Evolutionary conservation across 2,797 vertebrate species (phyloP), one percentile per base, ranked within the genome.

Genomic region (Coreius guichenoti): DNA sequence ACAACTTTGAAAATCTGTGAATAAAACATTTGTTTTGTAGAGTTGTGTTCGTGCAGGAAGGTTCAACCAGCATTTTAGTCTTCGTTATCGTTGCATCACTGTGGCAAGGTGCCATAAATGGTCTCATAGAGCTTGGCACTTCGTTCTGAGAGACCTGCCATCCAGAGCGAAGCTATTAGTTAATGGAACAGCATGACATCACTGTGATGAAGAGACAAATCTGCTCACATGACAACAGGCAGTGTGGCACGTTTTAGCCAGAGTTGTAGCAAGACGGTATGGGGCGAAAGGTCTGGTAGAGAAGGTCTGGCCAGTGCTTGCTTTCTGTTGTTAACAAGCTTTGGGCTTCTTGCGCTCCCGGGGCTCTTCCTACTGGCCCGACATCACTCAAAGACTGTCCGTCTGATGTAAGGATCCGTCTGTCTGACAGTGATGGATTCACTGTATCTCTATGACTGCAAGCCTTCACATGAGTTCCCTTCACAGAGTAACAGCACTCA

Each of bases 401-500:
- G 69, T 87, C 84, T 80, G 36, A 77, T 73, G 65, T 84, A 88
- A 88, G 81, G 82, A 86, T 82, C 86, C 86, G 81, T 87, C 89
- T 85, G 70, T 86, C 83, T 90, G 89, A 89, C 90, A 90, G 83
- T 91, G 90, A 91, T 89, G 85, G 89, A 91, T 89, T 81, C 61
- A 84, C 72, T 87, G 77, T 73, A 88, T 88, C 79, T 88, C 80
- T 80, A 70, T 86, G 79, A 83, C 82, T 81, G 87, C 77, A 86
- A 86, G 72, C 77, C 85, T 87, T 88, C 84, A 81, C 86, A 70
- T 16, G 75, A 86, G 86, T 84, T 88, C 84, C 80, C 78, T 87
- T 81, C 85, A 87, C 87, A 83, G 86, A 88, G 88, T 80, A 86
- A 80, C 87, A 85, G 86, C 82, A 77, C 87, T 90, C 90, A 90